phyloP scores from a whole-genome alignment of 2,797 vertebrate species.

The Austrolebias charrua region DNA sequence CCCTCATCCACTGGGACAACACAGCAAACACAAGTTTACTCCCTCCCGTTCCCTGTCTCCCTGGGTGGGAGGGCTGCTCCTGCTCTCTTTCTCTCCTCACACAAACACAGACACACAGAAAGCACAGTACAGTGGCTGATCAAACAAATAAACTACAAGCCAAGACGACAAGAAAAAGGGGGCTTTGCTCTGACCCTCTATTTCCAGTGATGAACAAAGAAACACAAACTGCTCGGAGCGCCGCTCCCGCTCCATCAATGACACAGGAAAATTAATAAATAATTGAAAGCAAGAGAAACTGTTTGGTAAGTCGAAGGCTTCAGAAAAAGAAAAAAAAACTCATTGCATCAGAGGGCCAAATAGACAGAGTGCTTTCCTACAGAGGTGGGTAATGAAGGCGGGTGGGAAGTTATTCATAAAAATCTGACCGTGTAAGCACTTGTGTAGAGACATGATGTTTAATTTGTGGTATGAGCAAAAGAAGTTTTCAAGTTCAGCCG shows the following conservation, averaged over 20 bases:
- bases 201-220: conserved; percentile 68
- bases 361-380: conserved; percentile 68
- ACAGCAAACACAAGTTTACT: conserved; percentile 67
- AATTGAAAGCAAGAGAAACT: conserved; percentile 56
- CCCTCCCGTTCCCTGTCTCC: conserved; percentile 41
- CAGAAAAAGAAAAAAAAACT: conserved; percentile 48
- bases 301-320: conserved; percentile 72
- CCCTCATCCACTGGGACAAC: conserved; percentile 63
- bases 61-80: conserved; percentile 42
- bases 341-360: conserved; percentile 74
- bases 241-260: conserved; percentile 62
- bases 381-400: conserved; percentile 73
- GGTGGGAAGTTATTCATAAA: conserved; percentile 77
- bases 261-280: conserved; percentile 69
- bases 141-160: conserved; percentile 68
- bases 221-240: conserved; percentile 58
- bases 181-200: conserved; percentile 49
- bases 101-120: conserved; percentile 18
- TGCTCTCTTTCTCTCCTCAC: conserved; percentile 13
- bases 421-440: conserved; percentile 82
- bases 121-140: conserved; percentile 60
- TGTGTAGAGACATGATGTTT: conserved; percentile 80
- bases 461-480: conserved; percentile 80
- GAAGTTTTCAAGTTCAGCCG: conserved; percentile 77
- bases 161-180: conserved; percentile 53